Conservation (phyloP, 2,113 vertebrate species). For the Nicator chloris region DNA sequence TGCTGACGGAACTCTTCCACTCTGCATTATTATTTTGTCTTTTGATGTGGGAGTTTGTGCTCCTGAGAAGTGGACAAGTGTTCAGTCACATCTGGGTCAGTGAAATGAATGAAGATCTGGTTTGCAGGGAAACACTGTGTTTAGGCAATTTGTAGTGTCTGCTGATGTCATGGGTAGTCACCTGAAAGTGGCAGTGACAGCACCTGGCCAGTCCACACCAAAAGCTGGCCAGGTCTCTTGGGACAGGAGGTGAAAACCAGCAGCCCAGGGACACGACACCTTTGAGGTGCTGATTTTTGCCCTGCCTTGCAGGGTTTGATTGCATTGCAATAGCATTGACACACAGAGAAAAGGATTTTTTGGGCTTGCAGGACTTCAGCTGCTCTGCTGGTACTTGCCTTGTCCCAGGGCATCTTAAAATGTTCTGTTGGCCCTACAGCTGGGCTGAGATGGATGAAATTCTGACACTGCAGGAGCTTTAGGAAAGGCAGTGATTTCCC, state of each 20-base stretch:
- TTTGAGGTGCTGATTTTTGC: not conserved
- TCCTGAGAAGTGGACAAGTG: not conserved
- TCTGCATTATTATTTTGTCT: not conserved
- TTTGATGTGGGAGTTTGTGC: not conserved
- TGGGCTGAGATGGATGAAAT: not conserved
- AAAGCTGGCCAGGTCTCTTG: not conserved
- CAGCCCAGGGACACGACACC: not conserved
- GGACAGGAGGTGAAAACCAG: not conserved
- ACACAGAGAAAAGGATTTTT: not conserved
- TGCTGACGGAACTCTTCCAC: not conserved
- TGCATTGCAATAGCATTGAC: not conserved
- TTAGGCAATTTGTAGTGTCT: not conserved
- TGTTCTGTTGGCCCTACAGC: not conserved
- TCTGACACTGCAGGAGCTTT: not conserved
- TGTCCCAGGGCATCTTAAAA: not conserved
- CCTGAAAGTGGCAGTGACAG: not conserved
- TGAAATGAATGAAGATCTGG: not conserved
- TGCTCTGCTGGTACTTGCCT: not conserved
- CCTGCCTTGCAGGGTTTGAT: not conserved
- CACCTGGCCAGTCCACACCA: not conserved
- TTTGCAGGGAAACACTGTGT: not conserved
- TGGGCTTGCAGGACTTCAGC: not conserved
- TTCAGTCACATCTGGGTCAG: not conserved
- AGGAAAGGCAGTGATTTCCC: not conserved
- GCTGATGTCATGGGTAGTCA: rapidly evolving